Conservation (phyloP, 2,113 vertebrate species). For the Halichoerus grypus region DNA sequence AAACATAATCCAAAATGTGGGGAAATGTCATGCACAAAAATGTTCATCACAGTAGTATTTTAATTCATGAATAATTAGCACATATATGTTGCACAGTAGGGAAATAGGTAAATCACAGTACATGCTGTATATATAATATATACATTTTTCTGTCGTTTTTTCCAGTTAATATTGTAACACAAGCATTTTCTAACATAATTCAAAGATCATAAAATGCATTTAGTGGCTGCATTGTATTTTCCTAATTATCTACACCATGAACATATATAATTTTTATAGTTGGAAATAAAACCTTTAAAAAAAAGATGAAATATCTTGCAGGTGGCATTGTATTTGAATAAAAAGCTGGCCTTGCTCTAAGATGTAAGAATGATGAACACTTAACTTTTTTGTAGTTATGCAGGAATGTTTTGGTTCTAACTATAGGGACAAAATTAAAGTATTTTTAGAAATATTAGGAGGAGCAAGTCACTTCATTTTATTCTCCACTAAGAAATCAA, state of each 20-base stretch:
- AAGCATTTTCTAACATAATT: constrained; percentile 44
- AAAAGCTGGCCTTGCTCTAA: neutral
- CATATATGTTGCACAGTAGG: neutral
- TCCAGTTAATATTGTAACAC: constrained; percentile 1
- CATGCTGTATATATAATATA: neutral
- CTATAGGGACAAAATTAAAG: neutral
- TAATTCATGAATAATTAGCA: neutral
- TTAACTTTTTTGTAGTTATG: neutral
- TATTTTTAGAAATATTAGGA: constrained; percentile 8
- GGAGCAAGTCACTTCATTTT: neutral
- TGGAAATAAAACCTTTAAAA: constrained; percentile 16
- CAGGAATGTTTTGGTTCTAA: neutral
- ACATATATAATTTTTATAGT: constrained; percentile 24
- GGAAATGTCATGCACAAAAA: neutral
- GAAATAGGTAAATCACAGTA: neutral
- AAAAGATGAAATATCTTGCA: neutral
- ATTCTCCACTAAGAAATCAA: neutral
- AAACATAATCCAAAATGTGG: neutral
- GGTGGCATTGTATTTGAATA: neutral
- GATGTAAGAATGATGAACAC: constrained; percentile 27
- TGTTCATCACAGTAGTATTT: neutral
- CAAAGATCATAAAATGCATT: constrained; percentile 41
- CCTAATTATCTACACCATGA: constrained; percentile 2
- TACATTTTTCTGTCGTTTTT: neutral
- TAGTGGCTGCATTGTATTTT: constrained; percentile 49